Evolutionary conservation across 2,888 invertebrate genomes (phyloP).

Genomic region (Salticus scenicus): DNA sequence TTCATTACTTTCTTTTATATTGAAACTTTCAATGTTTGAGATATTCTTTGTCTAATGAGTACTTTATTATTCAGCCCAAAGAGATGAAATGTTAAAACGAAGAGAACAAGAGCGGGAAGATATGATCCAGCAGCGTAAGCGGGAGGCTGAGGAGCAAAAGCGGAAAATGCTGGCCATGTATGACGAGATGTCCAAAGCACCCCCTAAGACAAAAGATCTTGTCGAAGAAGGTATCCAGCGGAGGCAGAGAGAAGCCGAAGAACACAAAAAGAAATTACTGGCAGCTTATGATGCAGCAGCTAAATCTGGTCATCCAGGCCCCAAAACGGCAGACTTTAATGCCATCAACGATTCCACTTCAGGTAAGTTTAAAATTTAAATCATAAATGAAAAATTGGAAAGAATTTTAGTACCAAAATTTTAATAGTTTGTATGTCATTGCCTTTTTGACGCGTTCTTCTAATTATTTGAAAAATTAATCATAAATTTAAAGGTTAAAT

Average conservation of each 20-base stretch:
- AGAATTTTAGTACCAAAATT: no score
- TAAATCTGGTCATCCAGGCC: slow-evolving; percentile 72
- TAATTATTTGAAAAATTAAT: no score
- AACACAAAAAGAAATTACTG: slow-evolving; percentile 72
- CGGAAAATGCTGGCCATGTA: slow-evolving; percentile 75
- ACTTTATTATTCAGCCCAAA: slow-evolving; percentile 70
- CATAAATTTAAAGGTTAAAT: no score
- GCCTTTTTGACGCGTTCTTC: no score
- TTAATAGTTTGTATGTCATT: no score
- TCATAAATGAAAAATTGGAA: no score
- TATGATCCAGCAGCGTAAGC: slow-evolving; percentile 72
- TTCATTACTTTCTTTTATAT: no score
- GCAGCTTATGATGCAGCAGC: slow-evolving; percentile 73
- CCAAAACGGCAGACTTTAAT: slow-evolving; percentile 72
- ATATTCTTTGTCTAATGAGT: no score
- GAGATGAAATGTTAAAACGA: slow-evolving; percentile 72
- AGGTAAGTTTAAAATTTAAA: slow-evolving; percentile 29
- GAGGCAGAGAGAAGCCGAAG: slow-evolving; percentile 71
- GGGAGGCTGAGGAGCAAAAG: slow-evolving; percentile 75
- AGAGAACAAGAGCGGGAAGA: slow-evolving; percentile 72
- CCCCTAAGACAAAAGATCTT: slow-evolving; percentile 69
- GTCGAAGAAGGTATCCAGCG: slow-evolving; percentile 72
- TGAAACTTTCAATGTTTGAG: no score
- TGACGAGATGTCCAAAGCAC: slow-evolving; percentile 74
- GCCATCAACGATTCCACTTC: slow-evolving; percentile 69